Base-by-base conservation (phyloP, 2,888 invertebrate species). In the Scrobipalpa atriplicella region DNA sequence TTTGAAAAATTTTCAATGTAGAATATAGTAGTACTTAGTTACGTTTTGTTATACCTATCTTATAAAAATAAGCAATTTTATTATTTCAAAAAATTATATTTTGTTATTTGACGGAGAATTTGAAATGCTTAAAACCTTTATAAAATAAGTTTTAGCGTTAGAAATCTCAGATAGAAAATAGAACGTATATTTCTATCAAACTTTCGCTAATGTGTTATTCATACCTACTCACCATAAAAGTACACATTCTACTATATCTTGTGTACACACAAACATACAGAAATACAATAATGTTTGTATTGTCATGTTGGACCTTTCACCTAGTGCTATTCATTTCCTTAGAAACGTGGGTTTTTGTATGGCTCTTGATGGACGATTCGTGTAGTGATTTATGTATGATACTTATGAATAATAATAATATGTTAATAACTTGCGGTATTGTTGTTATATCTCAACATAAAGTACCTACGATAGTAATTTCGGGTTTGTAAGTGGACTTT, bases 161-260 rank as follows among this genome's bases (percentile, higher is more conserved):
- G 11, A 43, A 43, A 43, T 43, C 13, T 43, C 10, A 13, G 43
- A 11, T 3, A 43, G 13, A 43, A 43, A 43, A 43, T 11, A 2
- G 0, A 43, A 43, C 43, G 13, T 3, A 29, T 5, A 29, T 29
- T 29, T 43, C 8, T 16, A 56, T 41, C n/a, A 16, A n/a, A 66
- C 66, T 66, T 66, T 66, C 62, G 29, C 66, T 56, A 16, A 66
- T 66, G n/a, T 66, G 62, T 66, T 62, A 66, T 66, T 66, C 66
- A 62, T 66, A 39, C 16, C 3, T n/a, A 51, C 16, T 51, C 13
- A n/a, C 13, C 56, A 47, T 47, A 47, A 47, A 16, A n/a, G 47
- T 47, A 47, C 16, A 16, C 5, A n/a, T 47, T 47, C 47, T 47
- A 16, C 18, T 5, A 36, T 36, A n/a, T 18, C 19, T 16, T 52